Percentiles rank a stretch among this genome's conserved stretches.
phyloP scores from a whole-genome alignment of 2,888 invertebrate genomes.

The Chironomus riparius region DNA sequence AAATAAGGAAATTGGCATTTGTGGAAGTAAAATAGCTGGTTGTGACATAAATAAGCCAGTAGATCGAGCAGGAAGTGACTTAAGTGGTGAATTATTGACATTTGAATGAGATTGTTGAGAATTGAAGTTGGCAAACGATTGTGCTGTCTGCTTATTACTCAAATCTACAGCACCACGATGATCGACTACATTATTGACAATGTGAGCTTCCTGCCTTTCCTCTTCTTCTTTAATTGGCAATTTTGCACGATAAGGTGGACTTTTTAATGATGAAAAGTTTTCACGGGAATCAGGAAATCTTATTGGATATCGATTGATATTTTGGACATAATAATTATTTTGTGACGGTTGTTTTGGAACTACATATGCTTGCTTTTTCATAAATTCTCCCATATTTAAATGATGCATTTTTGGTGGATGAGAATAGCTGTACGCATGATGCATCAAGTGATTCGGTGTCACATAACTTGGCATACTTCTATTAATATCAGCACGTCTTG shows the following conservation, averaged over 20 bases:
- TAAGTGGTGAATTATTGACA: neutral
- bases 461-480: neutral
- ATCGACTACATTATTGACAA: neutral
- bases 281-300: slow-evolving; percentile 14
- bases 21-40: neutral
- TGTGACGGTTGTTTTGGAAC: neutral
- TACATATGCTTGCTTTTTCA: neutral
- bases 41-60: neutral
- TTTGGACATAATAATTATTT: neutral
- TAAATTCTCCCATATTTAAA: neutral
- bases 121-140: neutral
- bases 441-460: neutral
- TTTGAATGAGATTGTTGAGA: neutral
- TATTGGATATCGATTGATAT: neutral
- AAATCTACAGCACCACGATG: neutral
- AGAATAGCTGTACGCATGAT: neutral
- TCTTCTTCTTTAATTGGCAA: neutral
- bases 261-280: neutral
- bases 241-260: neutral
- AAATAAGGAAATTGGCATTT: neutral
- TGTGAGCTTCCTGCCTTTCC: neutral
- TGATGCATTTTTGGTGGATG: neutral
- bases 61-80: neutral
- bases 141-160: neutral
- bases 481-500: neutral